Evolutionary conservation across 2,113 vertebrate genomes (phyloP).

Genomic region (Thalassarche chlororhynchos): DNA sequence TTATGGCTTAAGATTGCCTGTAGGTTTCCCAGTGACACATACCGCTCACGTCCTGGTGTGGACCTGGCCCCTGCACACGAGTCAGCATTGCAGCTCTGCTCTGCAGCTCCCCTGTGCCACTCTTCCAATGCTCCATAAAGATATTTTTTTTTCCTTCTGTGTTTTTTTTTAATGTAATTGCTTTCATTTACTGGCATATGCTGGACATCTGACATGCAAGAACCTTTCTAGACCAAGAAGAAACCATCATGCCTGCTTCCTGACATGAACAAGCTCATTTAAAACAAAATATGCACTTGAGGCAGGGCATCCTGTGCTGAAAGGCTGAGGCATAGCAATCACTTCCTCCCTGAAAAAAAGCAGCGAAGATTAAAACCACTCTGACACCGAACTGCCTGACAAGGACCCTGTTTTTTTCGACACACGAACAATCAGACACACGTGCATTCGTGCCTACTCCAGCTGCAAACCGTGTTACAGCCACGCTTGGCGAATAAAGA

Average conservation of each 20-base stretch:
- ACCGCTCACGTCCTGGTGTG: neutral
- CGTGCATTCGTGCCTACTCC: neutral
- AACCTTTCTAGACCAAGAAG: neutral
- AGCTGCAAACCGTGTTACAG: neutral
- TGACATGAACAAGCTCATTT: neutral
- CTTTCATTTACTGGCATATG: neutral
- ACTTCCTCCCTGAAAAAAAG: neutral
- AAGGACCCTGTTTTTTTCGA: neutral
- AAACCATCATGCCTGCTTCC: neutral
- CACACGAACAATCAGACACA: neutral
- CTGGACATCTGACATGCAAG: neutral
- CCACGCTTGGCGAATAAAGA: neutral
- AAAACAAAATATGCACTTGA: neutral
- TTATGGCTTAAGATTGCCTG: neutral
- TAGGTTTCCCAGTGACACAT: neutral
- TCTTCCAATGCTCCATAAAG: neutral
- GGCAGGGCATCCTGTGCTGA: constrained; percentile 3
- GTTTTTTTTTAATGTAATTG: neutral
- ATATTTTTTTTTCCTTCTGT: neutral
- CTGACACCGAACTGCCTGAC: neutral
- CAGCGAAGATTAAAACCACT: neutral
- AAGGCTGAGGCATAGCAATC: constrained; percentile 1
- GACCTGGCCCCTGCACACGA: neutral
- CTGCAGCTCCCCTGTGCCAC: neutral
- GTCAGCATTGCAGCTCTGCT: neutral